Evolutionary conservation across 2,797 vertebrate genomes (phyloP).

Genomic region (Pipistrellus kuhlii): DNA sequence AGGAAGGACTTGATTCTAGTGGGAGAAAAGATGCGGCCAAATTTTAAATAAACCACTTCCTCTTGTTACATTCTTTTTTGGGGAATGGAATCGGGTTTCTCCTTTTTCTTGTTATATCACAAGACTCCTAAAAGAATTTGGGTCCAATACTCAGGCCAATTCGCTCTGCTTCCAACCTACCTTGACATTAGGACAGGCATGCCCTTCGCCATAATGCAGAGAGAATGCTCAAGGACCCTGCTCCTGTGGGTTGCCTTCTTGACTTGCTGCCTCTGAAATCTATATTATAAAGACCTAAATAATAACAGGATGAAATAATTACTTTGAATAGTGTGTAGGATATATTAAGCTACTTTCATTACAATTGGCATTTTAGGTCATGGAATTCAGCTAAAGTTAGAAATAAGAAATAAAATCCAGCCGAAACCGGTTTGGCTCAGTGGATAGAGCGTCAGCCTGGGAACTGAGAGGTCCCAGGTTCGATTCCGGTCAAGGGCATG

Average conservation of each 20-base stretch:
- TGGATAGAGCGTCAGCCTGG: no score
- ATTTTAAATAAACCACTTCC: slow-evolving; percentile 56
- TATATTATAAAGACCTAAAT: neutral
- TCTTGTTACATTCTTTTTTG: slow-evolving; percentile 18
- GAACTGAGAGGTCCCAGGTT: no score
- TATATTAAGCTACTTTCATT: slow-evolving; percentile 21
- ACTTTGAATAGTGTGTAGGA: neutral
- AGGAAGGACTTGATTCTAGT: slow-evolving; percentile 22
- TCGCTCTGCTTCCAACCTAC: neutral
- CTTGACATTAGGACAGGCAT: neutral
- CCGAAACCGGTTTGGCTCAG: no score
- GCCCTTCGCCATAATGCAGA: neutral
- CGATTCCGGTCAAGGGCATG: no score
- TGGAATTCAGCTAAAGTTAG: neutral
- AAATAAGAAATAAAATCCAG: slow-evolving; percentile 9
- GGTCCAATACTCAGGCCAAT: neutral
- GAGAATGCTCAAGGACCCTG: neutral
- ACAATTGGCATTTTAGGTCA: neutral
- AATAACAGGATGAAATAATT: neutral
- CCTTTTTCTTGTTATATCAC: neutral
- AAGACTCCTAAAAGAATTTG: neutral
- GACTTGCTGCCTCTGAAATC: neutral
- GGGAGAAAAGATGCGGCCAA: slow-evolving; percentile 28
- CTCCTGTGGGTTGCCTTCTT: neutral
- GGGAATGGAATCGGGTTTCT: neutral